These are phyloP conservation scores for Poecilia picta DNA, from an alignment of 2,797 vertebrate genomes.

Conservation along the genomic window DNA sequence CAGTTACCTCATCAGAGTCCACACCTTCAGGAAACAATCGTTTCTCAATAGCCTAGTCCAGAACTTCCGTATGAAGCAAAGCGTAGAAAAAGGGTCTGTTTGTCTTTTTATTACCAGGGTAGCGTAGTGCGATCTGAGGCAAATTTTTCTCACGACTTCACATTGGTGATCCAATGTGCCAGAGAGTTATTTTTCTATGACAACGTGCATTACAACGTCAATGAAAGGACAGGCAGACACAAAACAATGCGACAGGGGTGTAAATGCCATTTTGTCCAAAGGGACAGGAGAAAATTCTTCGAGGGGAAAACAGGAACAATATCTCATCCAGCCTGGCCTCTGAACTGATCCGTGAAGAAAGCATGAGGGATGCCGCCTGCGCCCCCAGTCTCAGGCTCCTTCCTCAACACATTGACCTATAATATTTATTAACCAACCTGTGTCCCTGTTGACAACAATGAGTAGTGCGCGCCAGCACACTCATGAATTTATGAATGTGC, in stretches of 20 bases:
- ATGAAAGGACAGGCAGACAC: background rate
- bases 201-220: background rate
- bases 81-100: background rate
- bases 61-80: background rate
- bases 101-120: background rate
- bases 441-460: constrained; percentile 52
- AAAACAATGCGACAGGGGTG: background rate
- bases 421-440: constrained; percentile 72
- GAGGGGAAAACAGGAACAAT: constrained; percentile 58
- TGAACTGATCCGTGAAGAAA: constrained; percentile 59
- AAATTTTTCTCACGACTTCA: background rate
- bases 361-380: constrained; percentile 50
- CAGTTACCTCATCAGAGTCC: background rate
- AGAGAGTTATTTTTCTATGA: background rate
- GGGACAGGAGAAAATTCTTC: constrained; percentile 55
- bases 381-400: constrained; percentile 53
- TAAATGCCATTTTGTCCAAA: constrained; percentile 70
- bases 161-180: background rate
- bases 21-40: background rate
- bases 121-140: background rate
- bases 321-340: constrained; percentile 47
- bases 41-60: background rate
- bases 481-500: constrained; percentile 68
- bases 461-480: constrained; percentile 39
- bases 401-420: constrained; percentile 77